Percentiles rank a stretch among this genome's conserved stretches.
These are phyloP conservation scores for Idaea aversata DNA, from an alignment of 2,888 invertebrate genomes.

Conservation along the genomic window DNA sequence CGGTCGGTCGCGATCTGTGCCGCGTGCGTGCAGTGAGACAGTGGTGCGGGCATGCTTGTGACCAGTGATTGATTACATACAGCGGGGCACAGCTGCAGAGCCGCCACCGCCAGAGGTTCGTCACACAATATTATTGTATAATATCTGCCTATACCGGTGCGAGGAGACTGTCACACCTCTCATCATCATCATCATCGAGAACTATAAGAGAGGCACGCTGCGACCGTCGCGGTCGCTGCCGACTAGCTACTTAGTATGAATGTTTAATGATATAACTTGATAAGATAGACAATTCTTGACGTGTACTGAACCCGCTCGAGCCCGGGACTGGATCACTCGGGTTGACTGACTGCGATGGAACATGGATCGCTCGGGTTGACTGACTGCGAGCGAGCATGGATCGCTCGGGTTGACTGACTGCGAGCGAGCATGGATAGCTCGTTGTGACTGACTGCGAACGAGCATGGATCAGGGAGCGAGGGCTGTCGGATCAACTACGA, in stretches of 20 bases:
- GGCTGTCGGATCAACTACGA: too few species aligned
- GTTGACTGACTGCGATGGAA: too few species aligned
- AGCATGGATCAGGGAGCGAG: too few species aligned
- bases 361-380: too few species aligned
- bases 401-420: too few species aligned
- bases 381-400: too few species aligned
- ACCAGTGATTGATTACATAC: slow-evolving; percentile 47
- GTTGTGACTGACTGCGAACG: too few species aligned
- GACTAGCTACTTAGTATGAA: slow-evolving; percentile 30
- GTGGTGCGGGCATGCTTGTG: slow-evolving; percentile 39
- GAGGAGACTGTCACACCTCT: too few species aligned
- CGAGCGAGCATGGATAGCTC: too few species aligned
- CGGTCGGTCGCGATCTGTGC: slow-evolving; percentile 10
- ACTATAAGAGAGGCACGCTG: slow-evolving; percentile 20
- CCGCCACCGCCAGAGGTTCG: slow-evolving; percentile 63
- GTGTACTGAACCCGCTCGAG: too few species aligned
- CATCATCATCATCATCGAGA: too few species aligned
- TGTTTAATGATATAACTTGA: slow-evolving; percentile 41
- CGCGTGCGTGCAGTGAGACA: not conserved
- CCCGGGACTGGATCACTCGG: too few species aligned
- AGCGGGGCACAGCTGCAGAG: slow-evolving; percentile 45
- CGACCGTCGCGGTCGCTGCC: slow-evolving; percentile 31
- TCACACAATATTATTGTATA: slow-evolving; percentile 16
- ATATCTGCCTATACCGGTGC: slow-evolving; percentile 10
- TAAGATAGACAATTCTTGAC: slow-evolving; percentile 5